A percentile compares a stretch with the other conserved stretches of the same genome.
These are phyloP conservation scores for Drosophila longiperda DNA, from an alignment of 2,888 invertebrate genomes.

Conservation along the genomic window DNA sequence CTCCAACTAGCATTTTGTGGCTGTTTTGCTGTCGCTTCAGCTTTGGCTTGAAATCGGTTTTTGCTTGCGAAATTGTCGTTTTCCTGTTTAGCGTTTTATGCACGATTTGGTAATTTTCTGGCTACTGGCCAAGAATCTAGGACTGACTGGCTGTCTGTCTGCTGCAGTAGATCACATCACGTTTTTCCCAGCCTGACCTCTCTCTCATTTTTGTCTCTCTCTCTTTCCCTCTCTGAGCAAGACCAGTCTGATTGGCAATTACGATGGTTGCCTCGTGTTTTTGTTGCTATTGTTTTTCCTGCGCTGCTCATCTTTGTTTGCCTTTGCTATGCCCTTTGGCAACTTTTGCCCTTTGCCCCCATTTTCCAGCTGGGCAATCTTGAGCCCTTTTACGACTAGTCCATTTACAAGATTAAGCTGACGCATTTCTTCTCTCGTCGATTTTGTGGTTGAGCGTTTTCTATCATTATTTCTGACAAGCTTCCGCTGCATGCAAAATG, in stretches of 20 bases:
- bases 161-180: conserved; percentile 69
- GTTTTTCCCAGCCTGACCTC: conserved; percentile 67
- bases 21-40: conserved; percentile 15
- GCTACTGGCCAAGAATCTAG: conserved; percentile 67
- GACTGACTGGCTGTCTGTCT: conserved; percentile 11
- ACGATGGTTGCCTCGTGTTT: conserved; percentile 3
- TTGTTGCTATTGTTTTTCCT: not conserved
- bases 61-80: conserved; percentile 64
- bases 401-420: conserved; percentile 3
- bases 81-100: conserved; percentile 65
- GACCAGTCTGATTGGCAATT: conserved; percentile 38
- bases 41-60: conserved; percentile 42
- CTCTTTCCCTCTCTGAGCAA: conserved; percentile 1
- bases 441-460: conserved; percentile 2
- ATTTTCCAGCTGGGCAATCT: conserved; percentile 17
- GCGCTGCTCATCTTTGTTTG: conserved; percentile 31
- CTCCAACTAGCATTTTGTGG: conserved; percentile 5
- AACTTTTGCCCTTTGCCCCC: conserved; percentile 31
- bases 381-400: conserved; percentile 2
- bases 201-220: conserved; percentile 27
- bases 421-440: conserved; percentile 19
- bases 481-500: conserved; percentile 5
- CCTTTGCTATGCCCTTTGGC: conserved; percentile 21
- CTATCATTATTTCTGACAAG: not conserved
- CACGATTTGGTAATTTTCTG: conserved; percentile 72